These are phyloP conservation scores for Boloria euphrosyne DNA, from an alignment of 2,888 invertebrate genomes.

Conservation along the genomic window DNA sequence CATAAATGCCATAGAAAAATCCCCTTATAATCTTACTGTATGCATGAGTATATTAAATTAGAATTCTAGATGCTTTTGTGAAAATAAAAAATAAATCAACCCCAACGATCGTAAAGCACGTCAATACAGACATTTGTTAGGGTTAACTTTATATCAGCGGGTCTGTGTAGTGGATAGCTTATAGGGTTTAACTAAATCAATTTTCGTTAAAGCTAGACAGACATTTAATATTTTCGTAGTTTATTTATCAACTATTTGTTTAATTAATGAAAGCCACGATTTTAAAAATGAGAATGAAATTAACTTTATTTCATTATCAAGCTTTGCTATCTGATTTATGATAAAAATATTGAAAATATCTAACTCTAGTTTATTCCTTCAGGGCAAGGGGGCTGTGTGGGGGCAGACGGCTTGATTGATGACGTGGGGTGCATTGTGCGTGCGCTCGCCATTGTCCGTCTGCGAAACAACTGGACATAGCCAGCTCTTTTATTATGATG, in stretches of 20 bases:
- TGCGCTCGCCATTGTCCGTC: conserved; percentile 69
- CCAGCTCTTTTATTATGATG: conserved; percentile 63
- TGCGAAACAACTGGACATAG: conserved; percentile 69
- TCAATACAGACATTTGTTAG: conserved; percentile 17
- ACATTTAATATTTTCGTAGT: neutral
- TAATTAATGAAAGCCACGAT: no score
- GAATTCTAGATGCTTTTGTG: neutral
- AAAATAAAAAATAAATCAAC: conserved; percentile 20
- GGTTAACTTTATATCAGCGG: conserved; percentile 12
- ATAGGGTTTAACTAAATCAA: conserved; percentile 8
- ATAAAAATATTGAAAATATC: conserved; percentile 30
- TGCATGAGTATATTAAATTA: neutral
- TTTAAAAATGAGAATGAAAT: no score
- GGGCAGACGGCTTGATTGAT: conserved; percentile 67
- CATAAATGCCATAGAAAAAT: no score
- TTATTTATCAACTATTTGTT: neutral
- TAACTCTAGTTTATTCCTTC: conserved; percentile 38
- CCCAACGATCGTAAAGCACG: conserved; percentile 8
- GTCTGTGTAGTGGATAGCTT: neutral
- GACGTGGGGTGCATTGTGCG: conserved; percentile 66
- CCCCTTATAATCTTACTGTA: no score
- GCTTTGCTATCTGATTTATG: conserved; percentile 1
- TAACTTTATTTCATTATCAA: neutral
- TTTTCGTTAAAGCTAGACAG: neutral
- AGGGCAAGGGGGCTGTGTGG: conserved; percentile 41